Evolutionary conservation across 2,888 invertebrate species (phyloP).

Genomic region (Trichopria drosophilae): DNA sequence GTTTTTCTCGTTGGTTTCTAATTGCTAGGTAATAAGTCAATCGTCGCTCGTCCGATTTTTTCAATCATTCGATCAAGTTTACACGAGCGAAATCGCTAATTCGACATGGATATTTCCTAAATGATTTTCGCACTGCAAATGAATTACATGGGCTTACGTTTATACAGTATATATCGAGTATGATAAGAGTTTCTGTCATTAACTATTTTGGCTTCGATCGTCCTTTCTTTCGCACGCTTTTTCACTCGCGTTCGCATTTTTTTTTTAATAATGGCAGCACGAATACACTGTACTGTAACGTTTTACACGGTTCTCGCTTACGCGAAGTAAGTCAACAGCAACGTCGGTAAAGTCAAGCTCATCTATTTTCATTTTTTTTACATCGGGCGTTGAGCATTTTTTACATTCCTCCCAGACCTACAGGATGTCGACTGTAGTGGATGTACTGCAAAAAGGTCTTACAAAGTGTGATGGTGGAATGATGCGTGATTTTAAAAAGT

Average conservation of each 20-base stretch:
- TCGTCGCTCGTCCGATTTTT: slow-evolving; percentile 42
- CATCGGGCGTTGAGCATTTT: no score
- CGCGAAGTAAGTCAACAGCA: slow-evolving; percentile 18
- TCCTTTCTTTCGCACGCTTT: slow-evolving; percentile 21
- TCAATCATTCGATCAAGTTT: slow-evolving; percentile 45
- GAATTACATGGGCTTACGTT: slow-evolving; percentile 43
- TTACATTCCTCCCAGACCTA: no score
- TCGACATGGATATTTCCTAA: slow-evolving; percentile 49
- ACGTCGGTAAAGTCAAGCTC: no score
- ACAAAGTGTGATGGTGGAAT: no score
- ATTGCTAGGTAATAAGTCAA: slow-evolving; percentile 43
- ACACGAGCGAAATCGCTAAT: slow-evolving; percentile 52
- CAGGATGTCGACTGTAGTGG: no score
- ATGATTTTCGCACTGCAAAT: slow-evolving; percentile 49
- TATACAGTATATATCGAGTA: slow-evolving; percentile 40
- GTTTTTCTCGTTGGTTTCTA: slow-evolving; percentile 41
- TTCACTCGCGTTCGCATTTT: slow-evolving; percentile 4
- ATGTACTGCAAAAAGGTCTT: no score
- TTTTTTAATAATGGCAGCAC: slow-evolving; percentile 53
- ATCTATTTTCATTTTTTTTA: no score
- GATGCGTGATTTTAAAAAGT: no score
- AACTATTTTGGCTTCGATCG: slow-evolving; percentile 49
- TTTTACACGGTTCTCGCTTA: slow-evolving; percentile 18
- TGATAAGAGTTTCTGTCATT: slow-evolving; percentile 34
- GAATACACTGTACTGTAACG: slow-evolving; percentile 43